These are phyloP conservation scores for Trichonephila clavata DNA, from an alignment of 1,140 invertebrate genomes.

Conservation along the genomic window DNA sequence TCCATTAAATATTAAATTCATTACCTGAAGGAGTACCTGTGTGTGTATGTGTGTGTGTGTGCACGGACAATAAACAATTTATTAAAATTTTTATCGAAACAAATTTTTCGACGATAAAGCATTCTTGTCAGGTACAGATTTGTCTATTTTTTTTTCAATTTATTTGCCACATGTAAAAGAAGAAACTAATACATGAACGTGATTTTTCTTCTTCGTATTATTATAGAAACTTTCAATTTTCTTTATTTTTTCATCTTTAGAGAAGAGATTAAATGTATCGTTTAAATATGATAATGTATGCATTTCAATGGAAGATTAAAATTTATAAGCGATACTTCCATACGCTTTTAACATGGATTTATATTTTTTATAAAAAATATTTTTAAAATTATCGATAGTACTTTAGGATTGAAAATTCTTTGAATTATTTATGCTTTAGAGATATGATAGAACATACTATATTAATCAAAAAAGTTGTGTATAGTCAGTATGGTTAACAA, in stretches of 20 bases:
- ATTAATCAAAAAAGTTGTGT: no score
- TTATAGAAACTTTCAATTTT: neutral
- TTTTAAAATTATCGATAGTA: neutral
- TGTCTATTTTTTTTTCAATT: neutral
- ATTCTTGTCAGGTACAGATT: neutral
- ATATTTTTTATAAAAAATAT: no score
- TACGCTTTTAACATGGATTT: neutral
- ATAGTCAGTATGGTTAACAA: no score
- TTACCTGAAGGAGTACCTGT: neutral
- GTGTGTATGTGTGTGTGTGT: no score
- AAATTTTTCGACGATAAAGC: neutral
- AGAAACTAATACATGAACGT: neutral
- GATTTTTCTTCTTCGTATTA: neutral
- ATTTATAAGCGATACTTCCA: neutral
- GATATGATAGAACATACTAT: neutral
- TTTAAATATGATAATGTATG: neutral
- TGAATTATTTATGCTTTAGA: neutral
- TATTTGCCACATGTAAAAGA: neutral
- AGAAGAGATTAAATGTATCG: neutral
- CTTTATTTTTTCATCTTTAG: neutral
- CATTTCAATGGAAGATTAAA: neutral
- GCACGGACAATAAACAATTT: neutral
- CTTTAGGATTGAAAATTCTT: neutral
- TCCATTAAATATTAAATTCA: constrained; percentile 12
- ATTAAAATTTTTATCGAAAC: neutral